A percentile compares a stretch with the other conserved stretches of the same genome.
Conservation (phyloP, 2,113 vertebrate genomes). For the Telmatochromis sp. region DNA sequence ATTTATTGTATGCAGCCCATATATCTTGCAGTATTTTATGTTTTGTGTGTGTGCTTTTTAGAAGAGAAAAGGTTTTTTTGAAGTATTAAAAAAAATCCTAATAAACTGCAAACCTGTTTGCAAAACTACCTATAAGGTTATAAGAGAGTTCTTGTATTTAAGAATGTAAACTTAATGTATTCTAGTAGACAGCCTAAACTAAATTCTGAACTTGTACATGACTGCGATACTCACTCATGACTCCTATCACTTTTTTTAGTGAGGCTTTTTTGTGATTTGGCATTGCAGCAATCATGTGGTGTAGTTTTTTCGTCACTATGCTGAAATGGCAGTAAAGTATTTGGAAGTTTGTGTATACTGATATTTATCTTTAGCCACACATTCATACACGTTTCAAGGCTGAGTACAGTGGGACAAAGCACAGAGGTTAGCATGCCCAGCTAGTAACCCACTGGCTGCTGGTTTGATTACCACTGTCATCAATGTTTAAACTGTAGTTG, state of each 20-base stretch:
- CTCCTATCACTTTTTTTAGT: background rate
- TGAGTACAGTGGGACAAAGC: background rate
- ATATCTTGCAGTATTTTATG: background rate
- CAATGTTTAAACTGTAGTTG: background rate
- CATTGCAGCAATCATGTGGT: background rate
- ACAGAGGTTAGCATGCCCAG: background rate
- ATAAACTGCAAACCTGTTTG: background rate
- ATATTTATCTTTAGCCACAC: background rate
- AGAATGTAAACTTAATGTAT: background rate
- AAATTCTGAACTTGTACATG: background rate
- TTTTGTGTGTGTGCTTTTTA: background rate
- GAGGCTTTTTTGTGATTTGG: background rate
- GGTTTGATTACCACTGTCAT: background rate
- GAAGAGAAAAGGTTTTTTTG: background rate
- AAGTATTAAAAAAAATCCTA: background rate
- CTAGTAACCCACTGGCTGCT: background rate
- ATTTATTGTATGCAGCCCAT: too few species aligned
- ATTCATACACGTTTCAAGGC: background rate
- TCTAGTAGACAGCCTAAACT: background rate
- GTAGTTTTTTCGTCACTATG: background rate
- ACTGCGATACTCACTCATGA: rapidly evolving
- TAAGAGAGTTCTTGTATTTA: background rate
- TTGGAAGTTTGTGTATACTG: background rate
- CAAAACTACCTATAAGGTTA: background rate
- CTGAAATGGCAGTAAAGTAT: background rate